phyloP scores from a whole-genome alignment of 1,140 invertebrate species.

The Papilio polytes region DNA sequence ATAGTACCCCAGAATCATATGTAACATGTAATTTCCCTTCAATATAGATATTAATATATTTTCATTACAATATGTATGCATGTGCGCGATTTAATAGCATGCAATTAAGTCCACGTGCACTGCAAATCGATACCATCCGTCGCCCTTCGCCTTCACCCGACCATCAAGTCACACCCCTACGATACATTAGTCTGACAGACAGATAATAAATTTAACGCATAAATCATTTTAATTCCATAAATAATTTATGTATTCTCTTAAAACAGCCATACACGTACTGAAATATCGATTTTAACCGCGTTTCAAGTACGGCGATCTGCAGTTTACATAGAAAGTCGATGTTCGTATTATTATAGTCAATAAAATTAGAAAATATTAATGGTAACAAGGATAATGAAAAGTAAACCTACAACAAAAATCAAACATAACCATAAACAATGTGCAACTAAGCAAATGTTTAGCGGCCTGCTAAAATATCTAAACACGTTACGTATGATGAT shows the following conservation, averaged over 20 bases:
- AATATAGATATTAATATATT: neutral
- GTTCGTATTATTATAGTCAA: no score
- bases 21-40: neutral
- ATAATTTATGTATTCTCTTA: neutral
- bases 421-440: neutral
- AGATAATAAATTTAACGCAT: neutral
- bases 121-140: neutral
- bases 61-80: neutral
- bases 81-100: neutral
- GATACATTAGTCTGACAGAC: no score
- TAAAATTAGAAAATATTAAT: no score
- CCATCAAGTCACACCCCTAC: neutral
- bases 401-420: neutral
- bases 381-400: no score
- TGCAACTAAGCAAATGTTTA: neutral
- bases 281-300: no score
- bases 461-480: neutral
- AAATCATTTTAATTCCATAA: neutral
- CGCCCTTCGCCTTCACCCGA: neutral
- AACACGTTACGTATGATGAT: constrained; percentile 1
- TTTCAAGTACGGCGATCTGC: no score
- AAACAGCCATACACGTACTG: neutral
- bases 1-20: neutral
- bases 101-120: constrained; percentile 8
- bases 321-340: no score